phyloP scores from a whole-genome alignment of 2,888 invertebrate genomes.

The Eupeodes latifasciatus region DNA sequence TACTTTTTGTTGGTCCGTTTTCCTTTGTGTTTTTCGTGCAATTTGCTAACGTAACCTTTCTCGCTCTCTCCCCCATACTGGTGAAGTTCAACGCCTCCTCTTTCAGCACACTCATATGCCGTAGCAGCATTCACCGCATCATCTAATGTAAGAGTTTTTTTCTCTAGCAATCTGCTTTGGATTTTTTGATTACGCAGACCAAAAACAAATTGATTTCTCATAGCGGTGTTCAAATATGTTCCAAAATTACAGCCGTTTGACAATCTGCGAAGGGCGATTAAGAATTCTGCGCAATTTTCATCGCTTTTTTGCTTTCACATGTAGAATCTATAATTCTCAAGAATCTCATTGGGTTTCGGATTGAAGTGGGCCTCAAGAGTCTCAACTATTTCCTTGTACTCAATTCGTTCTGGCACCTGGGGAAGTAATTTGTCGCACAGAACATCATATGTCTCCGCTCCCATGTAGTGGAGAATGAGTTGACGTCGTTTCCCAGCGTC shows the following conservation, averaged over 20 bases:
- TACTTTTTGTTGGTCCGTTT: constrained; percentile 11
- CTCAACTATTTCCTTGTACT: constrained; percentile 50
- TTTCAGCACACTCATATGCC: constrained; percentile 61
- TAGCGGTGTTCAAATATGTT: constrained; percentile 30
- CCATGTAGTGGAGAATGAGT: constrained; percentile 57
- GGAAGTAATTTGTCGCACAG: not conserved
- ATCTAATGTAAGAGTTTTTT: constrained; percentile 1
- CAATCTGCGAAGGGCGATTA: constrained; percentile 45
- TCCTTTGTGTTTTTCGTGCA: constrained; percentile 35
- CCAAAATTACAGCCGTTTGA: constrained; percentile 56
- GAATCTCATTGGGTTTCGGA: constrained; percentile 54
- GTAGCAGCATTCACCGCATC: constrained; percentile 20
- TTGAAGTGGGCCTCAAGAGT: constrained; percentile 52
- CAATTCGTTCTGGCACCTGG: constrained; percentile 5
- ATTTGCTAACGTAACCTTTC: not conserved
- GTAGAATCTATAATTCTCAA: constrained; percentile 65
- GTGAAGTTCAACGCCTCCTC: constrained; percentile 62
- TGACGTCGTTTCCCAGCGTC: constrained; percentile 31
- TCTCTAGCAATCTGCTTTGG: not conserved
- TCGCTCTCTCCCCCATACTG: constrained; percentile 36
- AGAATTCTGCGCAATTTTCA: constrained; percentile 42
- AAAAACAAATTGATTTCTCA: constrained; percentile 12
- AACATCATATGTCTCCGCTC: constrained; percentile 18
- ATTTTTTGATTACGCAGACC: not conserved
- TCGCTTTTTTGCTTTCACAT: constrained; percentile 54